Percentiles rank a stretch among this genome's conserved stretches.
These are phyloP conservation scores for Morinoia aosen DNA, from an alignment of 2,888 invertebrate species.

Conservation along the genomic window DNA sequence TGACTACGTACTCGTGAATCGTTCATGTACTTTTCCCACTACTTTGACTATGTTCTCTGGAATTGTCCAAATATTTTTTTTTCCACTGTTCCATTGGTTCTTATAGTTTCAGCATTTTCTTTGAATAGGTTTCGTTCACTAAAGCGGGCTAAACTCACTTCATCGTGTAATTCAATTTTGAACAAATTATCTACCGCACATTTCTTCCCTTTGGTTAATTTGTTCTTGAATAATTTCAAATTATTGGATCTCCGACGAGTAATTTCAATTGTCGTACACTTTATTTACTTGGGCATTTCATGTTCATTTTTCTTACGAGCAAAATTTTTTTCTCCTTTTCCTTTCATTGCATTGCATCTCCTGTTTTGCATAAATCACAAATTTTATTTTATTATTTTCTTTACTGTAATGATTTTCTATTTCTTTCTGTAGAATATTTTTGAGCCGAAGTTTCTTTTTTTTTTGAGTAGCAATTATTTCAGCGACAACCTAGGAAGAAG, in stretches of 20 bases:
- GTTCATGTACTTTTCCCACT: no score
- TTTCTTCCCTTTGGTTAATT: not conserved
- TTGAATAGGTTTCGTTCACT: no score
- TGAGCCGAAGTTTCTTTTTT: not conserved
- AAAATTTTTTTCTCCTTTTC: not conserved
- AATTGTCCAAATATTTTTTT: no score
- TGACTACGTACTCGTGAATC: no score
- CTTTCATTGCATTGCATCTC: not conserved
- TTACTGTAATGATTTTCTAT: not conserved
- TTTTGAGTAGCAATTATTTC: not conserved
- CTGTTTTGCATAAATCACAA: not conserved
- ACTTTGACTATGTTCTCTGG: no score
- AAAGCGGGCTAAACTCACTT: not conserved
- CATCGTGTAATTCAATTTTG: not conserved
- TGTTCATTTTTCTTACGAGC: not conserved
- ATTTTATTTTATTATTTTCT: not conserved
- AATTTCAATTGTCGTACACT: not conserved
- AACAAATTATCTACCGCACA: not conserved
- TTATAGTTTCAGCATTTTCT: no score
- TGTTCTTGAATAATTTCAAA: not conserved
- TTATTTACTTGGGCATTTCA: not conserved
- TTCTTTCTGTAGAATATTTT: not conserved
- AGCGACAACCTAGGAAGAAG: not conserved
- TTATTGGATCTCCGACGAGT: not conserved
- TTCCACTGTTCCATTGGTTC: no score